These are phyloP conservation scores for Megalopta genalis DNA, from an alignment of 1,140 invertebrate species.

Conservation along the genomic window DNA sequence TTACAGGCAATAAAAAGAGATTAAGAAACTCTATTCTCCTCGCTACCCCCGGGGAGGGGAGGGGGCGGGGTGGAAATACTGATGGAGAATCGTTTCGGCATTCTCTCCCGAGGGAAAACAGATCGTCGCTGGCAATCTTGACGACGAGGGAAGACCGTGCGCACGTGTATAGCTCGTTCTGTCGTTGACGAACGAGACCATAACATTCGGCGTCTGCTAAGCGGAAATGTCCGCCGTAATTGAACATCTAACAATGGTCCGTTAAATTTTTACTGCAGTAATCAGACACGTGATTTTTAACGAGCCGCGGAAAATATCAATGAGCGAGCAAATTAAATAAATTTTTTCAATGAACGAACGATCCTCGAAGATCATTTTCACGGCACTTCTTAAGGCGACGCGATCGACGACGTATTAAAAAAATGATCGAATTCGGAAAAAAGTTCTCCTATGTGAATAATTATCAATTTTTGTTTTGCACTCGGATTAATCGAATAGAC, in stretches of 20 bases:
- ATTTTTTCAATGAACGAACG: no score
- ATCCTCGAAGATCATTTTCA: no score
- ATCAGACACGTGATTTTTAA: neutral
- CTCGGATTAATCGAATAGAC: no score
- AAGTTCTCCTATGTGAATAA: no score
- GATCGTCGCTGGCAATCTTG: conserved; percentile 12
- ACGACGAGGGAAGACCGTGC: conserved; percentile 15
- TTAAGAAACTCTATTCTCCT: conserved; percentile 69
- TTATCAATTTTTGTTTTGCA: no score
- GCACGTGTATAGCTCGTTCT: conserved; percentile 28
- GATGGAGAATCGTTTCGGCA: conserved; percentile 43
- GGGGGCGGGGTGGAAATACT: conserved; percentile 32
- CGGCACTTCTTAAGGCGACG: no score
- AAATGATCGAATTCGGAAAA: no score
- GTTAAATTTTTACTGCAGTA: neutral
- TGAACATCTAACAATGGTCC: neutral
- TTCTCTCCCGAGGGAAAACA: conserved; percentile 16
- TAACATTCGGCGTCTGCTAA: conserved; percentile 21
- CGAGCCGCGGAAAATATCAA: no score
- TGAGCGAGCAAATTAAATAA: no score
- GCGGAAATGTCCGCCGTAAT: neutral
- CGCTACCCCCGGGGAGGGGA: neutral
- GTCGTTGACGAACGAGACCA: conserved; percentile 27
- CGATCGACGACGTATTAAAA: no score
- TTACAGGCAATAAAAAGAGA: conserved; percentile 73